phyloP scores from a whole-genome alignment of 2,888 invertebrate genomes.

The Megastigmus dorsalis region DNA sequence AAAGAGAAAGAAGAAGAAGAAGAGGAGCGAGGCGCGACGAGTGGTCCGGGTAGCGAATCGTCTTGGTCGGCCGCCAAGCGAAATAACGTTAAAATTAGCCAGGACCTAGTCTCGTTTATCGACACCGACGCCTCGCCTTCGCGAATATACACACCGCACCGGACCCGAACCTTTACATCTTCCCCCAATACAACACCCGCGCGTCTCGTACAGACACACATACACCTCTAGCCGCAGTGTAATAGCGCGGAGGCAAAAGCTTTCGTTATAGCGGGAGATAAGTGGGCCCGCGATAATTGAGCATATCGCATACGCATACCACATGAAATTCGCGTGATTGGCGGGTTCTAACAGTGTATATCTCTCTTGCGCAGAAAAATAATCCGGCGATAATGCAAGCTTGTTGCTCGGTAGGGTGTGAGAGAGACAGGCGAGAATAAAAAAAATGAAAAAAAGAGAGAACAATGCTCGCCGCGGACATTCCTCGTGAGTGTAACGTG shows the following conservation, averaged over 20 bases:
- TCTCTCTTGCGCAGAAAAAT: not conserved
- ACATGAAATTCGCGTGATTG: conserved; percentile 27
- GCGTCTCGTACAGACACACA: too few species aligned
- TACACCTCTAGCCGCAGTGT: too few species aligned
- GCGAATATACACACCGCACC: conserved; percentile 11
- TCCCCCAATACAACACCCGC: too few species aligned
- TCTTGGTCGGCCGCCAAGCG: conserved; percentile 65
- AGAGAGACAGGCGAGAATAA: too few species aligned
- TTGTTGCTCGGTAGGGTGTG: too few species aligned
- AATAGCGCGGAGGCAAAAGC: too few species aligned
- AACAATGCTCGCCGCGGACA: not conserved
- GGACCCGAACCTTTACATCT: too few species aligned
- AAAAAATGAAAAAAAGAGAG: too few species aligned
- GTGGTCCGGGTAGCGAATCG: conserved; percentile 53
- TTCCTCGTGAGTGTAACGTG: not conserved
- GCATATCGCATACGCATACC: too few species aligned
- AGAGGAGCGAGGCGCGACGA: conserved; percentile 34
- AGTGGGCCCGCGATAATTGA: too few species aligned
- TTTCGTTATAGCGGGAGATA: too few species aligned
- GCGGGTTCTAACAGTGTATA: not conserved
- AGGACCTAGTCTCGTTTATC: conserved; percentile 61
- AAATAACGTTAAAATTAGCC: conserved; percentile 67
- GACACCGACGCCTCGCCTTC: conserved; percentile 45
- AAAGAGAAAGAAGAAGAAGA: conserved; percentile 52
- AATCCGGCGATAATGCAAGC: not conserved